Evolutionary conservation across 92 coral and sea anemone species (phyloP).

Genomic region (Desmophyllum pertusum): DNA sequence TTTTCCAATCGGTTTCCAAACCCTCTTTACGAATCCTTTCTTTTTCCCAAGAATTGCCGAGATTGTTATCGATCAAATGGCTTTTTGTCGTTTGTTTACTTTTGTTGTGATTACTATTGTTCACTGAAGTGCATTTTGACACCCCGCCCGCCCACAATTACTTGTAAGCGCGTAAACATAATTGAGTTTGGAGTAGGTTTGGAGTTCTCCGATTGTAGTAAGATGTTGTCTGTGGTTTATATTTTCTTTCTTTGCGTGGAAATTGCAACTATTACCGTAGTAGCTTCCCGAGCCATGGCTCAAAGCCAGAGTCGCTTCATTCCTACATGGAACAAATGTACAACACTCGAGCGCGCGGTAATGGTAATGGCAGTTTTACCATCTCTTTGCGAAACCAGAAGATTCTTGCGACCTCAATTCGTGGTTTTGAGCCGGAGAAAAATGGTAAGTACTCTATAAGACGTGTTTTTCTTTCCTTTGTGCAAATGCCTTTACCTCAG

Average conservation of each 20-base stretch:
- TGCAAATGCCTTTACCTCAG: too few relatives aligned
- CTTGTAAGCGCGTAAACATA: background rate
- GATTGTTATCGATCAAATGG: background rate
- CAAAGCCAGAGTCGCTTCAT: background rate
- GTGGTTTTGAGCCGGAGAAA: conserved; percentile 6
- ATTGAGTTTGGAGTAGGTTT: background rate
- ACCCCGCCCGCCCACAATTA: conserved; percentile 11
- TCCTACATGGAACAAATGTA: conserved; percentile 11
- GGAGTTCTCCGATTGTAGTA: background rate
- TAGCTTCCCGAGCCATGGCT: background rate
- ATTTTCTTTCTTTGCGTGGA: background rate
- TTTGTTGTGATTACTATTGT: background rate
- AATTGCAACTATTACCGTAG: background rate
- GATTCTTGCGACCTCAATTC: conserved; percentile 16
- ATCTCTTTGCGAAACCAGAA: background rate
- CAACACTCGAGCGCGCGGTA: background rate
- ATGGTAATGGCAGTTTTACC: conserved; percentile 17
- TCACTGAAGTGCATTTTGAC: background rate
- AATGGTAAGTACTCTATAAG: conserved; percentile 1
- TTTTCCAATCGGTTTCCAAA: background rate
- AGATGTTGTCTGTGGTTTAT: background rate
- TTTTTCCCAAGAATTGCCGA: background rate
- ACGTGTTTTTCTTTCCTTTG: too few relatives aligned
- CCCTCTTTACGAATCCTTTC: background rate
- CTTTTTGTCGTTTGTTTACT: background rate